Base-by-base conservation (phyloP, 2,888 invertebrate species). In the Helicoverpa assulta region DNA sequence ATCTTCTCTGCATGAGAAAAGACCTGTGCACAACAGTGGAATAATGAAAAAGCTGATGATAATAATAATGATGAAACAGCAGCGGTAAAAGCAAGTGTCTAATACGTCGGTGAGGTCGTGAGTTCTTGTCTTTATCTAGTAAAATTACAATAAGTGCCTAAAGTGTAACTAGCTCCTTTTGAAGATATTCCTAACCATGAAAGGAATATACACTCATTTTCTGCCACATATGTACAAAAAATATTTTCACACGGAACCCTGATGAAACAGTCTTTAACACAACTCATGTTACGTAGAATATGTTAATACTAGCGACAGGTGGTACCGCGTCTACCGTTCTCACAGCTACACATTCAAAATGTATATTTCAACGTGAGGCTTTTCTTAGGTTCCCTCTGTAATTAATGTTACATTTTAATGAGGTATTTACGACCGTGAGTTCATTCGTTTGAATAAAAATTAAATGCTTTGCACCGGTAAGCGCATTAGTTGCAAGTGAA, bases 301-400 rank as follows among this genome's bases (percentile, higher is more conserved):
- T 76, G 73, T 69, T 75, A 78, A 81, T 78, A 67, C 54, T 54
- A 55, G 62, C 66, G 72, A 70, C 82, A 81, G 73, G 73, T 83
- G 81, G 69, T 67, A 37, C 59, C 57, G 57, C 52, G 52, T 65
- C 58, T 52, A 57, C 29, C 19, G 65, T 67, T 83, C 69, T 69
- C 67, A 65, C 47, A 62, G 56, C 58, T 56, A 76, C 55, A 70
- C 58, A 54, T 68, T 55, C 29, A 59, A 50, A 80, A 80, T 67
- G 40, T 77, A 66, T 71, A 68, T 77, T 75, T 75, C 12, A 55
- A 19, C 50, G 33, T 14, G 18, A 50, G 47, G 55, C 54, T 55
- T 78, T 69, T 57, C 65, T 55, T 18, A 37, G 50, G 33, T 14
- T 37, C 40, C 14, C 33, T 68, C 47, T 80, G 40, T 64, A 75